Conservation (phyloP, 2,888 invertebrate species). For the Isoperla grammatica region DNA sequence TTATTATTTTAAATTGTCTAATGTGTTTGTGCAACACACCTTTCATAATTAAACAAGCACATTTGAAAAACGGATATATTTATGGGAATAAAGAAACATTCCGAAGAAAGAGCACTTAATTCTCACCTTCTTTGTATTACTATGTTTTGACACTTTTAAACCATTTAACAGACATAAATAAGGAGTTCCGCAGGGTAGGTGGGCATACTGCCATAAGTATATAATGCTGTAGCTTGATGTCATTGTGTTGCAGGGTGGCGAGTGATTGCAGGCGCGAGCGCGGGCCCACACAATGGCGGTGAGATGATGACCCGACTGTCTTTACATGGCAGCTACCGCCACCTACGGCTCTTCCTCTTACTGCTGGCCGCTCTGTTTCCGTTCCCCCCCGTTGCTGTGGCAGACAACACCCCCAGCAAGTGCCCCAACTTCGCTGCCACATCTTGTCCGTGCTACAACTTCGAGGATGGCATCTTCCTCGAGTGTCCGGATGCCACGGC, state of each 20-base stretch:
- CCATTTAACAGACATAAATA: too few relatives aligned
- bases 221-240: too few relatives aligned
- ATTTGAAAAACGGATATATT: too few relatives aligned
- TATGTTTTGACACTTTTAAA: too few relatives aligned
- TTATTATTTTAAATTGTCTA: too few relatives aligned
- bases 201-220: too few relatives aligned
- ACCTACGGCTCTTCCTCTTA: conserved; percentile 1
- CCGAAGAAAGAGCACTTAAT: too few relatives aligned
- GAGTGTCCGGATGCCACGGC: conserved; percentile 83
- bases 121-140: too few relatives aligned
- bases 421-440: conserved; percentile 72
- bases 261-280: background rate
- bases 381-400: background rate
- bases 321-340: background rate
- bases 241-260: background rate
- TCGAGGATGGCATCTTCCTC: conserved; percentile 84
- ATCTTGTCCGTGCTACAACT: conserved; percentile 86
- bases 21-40: too few relatives aligned
- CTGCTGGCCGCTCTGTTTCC: conserved; percentile 7
- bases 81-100: too few relatives aligned
- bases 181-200: too few relatives aligned
- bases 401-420: conserved; percentile 40
- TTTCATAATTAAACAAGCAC: too few relatives aligned
- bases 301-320: conserved; percentile 11
- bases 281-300: background rate